Percentiles rank a stretch among this genome's conserved stretches.
phyloP scores from a whole-genome alignment of 1,140 invertebrate genomes.

The Caenorhabditis latens region DNA sequence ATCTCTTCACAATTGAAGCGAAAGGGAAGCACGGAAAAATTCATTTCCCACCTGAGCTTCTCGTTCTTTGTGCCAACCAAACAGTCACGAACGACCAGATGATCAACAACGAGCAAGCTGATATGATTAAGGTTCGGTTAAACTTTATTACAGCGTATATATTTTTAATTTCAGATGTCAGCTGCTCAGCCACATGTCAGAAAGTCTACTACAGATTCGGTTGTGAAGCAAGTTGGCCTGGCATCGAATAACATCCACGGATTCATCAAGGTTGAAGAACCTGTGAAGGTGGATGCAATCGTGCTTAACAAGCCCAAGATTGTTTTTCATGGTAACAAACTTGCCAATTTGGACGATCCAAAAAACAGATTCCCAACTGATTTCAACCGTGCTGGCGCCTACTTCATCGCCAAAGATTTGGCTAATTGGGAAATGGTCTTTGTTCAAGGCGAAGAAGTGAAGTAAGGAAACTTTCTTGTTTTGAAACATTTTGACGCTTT shows the following conservation, averaged over 20 bases:
- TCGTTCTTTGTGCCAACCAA: not conserved
- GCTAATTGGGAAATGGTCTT: constrained; percentile 4
- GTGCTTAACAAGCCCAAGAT: constrained; percentile 18
- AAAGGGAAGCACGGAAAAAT: constrained; percentile 29
- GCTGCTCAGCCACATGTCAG: constrained; percentile 6
- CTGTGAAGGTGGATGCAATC: not conserved
- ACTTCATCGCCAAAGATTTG: not conserved
- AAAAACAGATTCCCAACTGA: constrained; percentile 6
- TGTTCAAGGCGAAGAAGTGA: constrained; percentile 1
- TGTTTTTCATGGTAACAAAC: not conserved
- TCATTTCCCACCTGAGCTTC: constrained; percentile 14
- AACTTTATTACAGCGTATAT: not conserved
- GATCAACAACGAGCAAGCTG: constrained; percentile 45
- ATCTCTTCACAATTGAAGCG: constrained; percentile 18
- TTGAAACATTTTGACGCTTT: not conserved
- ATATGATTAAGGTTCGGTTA: constrained; percentile 11
- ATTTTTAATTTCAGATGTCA: constrained; percentile 2
- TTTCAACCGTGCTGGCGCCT: not conserved
- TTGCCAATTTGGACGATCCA: not conserved
- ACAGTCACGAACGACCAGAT: constrained; percentile 34
- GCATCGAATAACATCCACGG: constrained; percentile 28
- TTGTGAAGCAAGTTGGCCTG: not conserved
- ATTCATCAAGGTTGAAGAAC: constrained; percentile 41
- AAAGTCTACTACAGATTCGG: not conserved
- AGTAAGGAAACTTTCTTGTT: not conserved